Conservation (phyloP, 2,797 vertebrate genomes). For the Aeoliscus strigatus region DNA sequence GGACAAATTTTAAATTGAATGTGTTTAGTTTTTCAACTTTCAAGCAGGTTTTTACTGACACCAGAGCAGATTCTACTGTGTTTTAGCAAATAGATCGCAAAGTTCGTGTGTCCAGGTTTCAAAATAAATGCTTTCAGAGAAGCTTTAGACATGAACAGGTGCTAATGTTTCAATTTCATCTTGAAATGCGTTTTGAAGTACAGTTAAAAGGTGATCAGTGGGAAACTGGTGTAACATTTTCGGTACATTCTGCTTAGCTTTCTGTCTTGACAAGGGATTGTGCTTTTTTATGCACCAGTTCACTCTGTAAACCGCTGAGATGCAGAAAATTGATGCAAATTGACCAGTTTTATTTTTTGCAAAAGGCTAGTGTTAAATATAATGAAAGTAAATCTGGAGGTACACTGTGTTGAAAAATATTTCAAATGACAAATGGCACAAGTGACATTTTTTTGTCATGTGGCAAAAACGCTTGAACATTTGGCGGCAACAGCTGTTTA, state of each 20-base stretch:
- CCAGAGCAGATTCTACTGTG: too few relatives aligned
- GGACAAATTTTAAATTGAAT: too few relatives aligned
- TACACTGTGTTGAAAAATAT: too few relatives aligned
- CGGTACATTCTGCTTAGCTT: slow-evolving; percentile 36
- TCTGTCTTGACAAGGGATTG: slow-evolving; percentile 45
- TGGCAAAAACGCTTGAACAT: not conserved
- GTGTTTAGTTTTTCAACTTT: too few relatives aligned
- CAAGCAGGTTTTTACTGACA: too few relatives aligned
- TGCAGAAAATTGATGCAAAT: slow-evolving; percentile 28
- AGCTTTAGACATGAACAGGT: slow-evolving; percentile 6
- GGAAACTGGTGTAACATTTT: slow-evolving; percentile 12
- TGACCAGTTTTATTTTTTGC: slow-evolving; percentile 22
- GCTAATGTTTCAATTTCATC: slow-evolving; percentile 4
- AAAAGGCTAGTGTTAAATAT: slow-evolving; percentile 18
- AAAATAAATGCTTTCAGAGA: not conserved
- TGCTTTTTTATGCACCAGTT: slow-evolving; percentile 44
- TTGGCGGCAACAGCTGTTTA: slow-evolving; percentile 10
- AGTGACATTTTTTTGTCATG: too few relatives aligned
- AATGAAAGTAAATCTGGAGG: slow-evolving; percentile 18
- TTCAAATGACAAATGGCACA: too few relatives aligned
- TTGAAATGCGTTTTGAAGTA: slow-evolving; percentile 10
- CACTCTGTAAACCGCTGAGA: slow-evolving; percentile 20
- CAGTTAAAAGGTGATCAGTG: slow-evolving; percentile 5
- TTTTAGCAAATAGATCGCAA: too few relatives aligned
- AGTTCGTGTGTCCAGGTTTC: too few relatives aligned